phyloP scores from a whole-genome alignment of 2,888 invertebrate genomes.

The Flabesymbios commensalis region DNA sequence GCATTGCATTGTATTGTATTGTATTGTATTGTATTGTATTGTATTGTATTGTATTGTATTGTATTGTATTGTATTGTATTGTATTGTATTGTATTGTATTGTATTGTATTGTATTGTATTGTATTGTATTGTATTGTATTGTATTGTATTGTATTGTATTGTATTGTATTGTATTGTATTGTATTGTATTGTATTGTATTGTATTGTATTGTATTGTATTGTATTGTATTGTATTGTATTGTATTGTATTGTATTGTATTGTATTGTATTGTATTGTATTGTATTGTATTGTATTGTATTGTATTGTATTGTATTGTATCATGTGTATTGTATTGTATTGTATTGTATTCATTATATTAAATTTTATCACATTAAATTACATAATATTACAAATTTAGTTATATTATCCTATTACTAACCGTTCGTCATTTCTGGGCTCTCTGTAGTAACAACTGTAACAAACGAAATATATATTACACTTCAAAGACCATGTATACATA shows the following conservation, averaged over 20 bases:
- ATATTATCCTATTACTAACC: too few relatives aligned
- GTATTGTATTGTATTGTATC: neutral
- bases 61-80: constrained; percentile 1
- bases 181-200: constrained; percentile 2
- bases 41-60: neutral
- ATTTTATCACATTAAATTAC: too few relatives aligned
- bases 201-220: constrained; percentile 2
- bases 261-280: constrained; percentile 2
- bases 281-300: neutral
- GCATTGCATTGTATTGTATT: neutral
- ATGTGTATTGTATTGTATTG: too few relatives aligned
- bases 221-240: neutral
- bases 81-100: neutral
- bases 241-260: neutral
- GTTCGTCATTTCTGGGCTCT: too few relatives aligned
- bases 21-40: constrained; percentile 2
- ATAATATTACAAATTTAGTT: too few relatives aligned
- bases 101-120: constrained; percentile 7
- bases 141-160: neutral
- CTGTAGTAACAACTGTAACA: too few relatives aligned
- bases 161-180: constrained; percentile 1
- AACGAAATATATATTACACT: too few relatives aligned
- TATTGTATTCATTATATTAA: too few relatives aligned
- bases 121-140: constrained; percentile 14
- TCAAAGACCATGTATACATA: too few relatives aligned